Evolutionary conservation across 2,888 invertebrate species (phyloP), one percentile per base, ranked within the genome.

Genomic region (Stegana nigrithorax): DNA sequence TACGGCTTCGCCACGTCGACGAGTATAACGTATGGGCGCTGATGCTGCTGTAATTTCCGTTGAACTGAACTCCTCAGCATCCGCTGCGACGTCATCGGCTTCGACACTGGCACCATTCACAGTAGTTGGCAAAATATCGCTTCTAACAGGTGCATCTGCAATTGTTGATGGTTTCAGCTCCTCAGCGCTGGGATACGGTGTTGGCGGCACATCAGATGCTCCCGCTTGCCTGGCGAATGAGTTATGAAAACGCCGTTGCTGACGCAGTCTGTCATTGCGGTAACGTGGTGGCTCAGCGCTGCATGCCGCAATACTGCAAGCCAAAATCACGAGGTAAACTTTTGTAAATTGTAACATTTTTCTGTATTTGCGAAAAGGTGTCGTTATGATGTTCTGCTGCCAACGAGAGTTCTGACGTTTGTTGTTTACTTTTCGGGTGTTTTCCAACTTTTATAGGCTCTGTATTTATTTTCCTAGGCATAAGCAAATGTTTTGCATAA

Each of bases 241-340:
- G n/a, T n/a, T n/a, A n/a, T n/a, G n/a, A n/a, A n/a, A n/a, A n/a
- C n/a, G n/a, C n/a, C n/a, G n/a, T n/a, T n/a, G n/a, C n/a, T n/a
- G n/a, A n/a, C n/a, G n/a, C n/a, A n/a, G n/a, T n/a, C n/a, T 10
- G 36, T n/a, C 36, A n/a, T 36, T 36, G 10, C 65, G 67, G 25
- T 59, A 55, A 19, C 62, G 68, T 5, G 60, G 63, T 25, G 69
- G 60, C n/a, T 71, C 67, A 3, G 68, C 71, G 6, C 29, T 60
- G 47, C 67, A 62, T 2, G 55, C 39, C 21, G 65, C 67, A 23
- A 68, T 29, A 1, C 63, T 59, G 14, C 72, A 32, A 3, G 63
- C 56, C 27, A 73, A 55, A 1, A 71, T 6, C 36, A 70, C n/a
- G n/a, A n/a, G n/a, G n/a, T n/a, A 6, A 5, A 68, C n/a, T n/a